Evolutionary conservation across 1,140 invertebrate species (phyloP).

Genomic region (Pachypsylla venusta): DNA sequence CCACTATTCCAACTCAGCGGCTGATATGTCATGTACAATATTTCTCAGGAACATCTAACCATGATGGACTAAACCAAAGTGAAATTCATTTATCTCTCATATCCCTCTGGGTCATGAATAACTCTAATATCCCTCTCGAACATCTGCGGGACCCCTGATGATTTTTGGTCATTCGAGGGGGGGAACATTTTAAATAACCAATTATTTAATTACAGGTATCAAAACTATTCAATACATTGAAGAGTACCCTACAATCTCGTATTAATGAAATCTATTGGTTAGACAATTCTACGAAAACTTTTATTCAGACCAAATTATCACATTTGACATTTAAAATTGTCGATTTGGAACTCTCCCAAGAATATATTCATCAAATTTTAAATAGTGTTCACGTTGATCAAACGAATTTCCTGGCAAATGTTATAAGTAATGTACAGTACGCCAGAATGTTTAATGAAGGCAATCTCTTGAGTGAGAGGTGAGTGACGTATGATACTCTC

Average conservation of each 20-base stretch:
- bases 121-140: too few species aligned
- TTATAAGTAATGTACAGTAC: background rate
- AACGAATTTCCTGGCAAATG: background rate
- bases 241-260: background rate
- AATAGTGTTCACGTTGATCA: background rate
- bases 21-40: too few species aligned
- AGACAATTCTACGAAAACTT: background rate
- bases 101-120: too few species aligned
- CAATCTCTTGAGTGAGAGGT: slow-evolving; percentile 5
- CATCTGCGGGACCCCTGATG: too few species aligned
- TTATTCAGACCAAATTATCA: background rate
- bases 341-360: background rate
- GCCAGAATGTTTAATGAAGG: background rate
- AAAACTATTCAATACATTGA: background rate
- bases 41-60: too few species aligned
- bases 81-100: too few species aligned
- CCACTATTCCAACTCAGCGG: too few species aligned
- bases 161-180: too few species aligned
- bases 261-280: background rate
- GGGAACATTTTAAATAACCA: too few species aligned
- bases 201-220: too few species aligned
- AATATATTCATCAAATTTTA: background rate
- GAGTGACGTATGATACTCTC: too few species aligned
- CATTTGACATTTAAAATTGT: background rate
- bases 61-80: too few species aligned